Percentiles rank a stretch among this genome's conserved stretches.
Conservation (phyloP, 2,797 vertebrate species). For the Rhinella marina region DNA sequence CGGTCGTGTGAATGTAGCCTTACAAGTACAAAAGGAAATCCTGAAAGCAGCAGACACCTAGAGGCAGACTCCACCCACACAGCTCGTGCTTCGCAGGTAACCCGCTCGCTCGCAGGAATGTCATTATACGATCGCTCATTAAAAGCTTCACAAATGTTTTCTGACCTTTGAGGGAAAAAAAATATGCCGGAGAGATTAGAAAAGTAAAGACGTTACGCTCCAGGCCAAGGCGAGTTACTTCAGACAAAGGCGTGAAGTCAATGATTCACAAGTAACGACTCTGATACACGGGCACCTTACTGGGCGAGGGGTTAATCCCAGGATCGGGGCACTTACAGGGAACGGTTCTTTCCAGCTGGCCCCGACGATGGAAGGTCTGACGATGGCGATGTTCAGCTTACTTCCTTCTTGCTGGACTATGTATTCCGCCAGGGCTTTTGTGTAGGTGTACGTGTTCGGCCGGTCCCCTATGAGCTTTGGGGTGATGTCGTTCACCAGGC, state of each 20-base stretch:
- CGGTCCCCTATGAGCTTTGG: slow-evolving; percentile 90
- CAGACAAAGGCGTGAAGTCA: neutral
- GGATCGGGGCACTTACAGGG: slow-evolving; percentile 81
- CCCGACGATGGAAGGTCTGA: slow-evolving; percentile 96
- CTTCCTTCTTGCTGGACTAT: slow-evolving; percentile 92
- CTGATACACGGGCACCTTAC: neutral
- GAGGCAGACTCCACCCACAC: neutral
- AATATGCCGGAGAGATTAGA: neutral
- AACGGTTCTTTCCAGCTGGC: slow-evolving; percentile 99
- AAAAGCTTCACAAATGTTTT: neutral
- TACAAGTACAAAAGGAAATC: no score
- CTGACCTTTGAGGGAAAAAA: neutral
- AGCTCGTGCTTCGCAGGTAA: neutral
- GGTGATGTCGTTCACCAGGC: slow-evolving; percentile 89
- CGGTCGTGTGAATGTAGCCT: no score
- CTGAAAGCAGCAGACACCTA: neutral
- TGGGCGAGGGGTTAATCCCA: neutral
- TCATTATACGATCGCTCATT: neutral
- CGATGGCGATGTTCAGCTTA: slow-evolving; percentile 89
- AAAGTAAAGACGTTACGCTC: slow-evolving; percentile 32
- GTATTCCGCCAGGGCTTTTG: slow-evolving; percentile 95
- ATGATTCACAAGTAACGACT: slow-evolving; percentile 16
- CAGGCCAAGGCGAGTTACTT: neutral
- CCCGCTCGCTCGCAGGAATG: neutral
- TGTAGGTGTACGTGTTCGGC: slow-evolving; percentile 96